Conservation (phyloP, 2,888 invertebrate genomes). For the Ichneumon xanthorius region DNA sequence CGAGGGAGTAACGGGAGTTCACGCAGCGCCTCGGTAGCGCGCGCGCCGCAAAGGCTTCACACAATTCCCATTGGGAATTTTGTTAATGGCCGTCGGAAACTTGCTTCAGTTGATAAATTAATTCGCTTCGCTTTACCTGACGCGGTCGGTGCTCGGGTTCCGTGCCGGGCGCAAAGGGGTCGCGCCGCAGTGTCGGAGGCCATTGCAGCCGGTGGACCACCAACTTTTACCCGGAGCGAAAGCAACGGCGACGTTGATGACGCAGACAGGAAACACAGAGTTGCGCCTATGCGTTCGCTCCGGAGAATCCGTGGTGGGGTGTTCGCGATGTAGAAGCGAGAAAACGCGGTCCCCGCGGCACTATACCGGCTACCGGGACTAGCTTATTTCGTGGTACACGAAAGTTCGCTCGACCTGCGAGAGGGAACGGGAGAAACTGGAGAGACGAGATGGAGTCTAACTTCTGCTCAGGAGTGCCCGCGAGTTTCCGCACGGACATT, state of each 20-base stretch:
- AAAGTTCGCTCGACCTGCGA: conserved; percentile 31
- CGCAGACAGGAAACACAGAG: conserved; percentile 27
- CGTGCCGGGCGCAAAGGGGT: neutral
- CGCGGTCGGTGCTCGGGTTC: conserved; percentile 20
- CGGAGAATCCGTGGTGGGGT: neutral
- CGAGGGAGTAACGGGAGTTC: neutral
- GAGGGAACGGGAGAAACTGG: conserved; percentile 15
- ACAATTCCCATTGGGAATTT: conserved; percentile 35
- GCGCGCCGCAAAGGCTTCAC: neutral
- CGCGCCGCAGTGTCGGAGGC: neutral
- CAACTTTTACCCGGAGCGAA: conserved; percentile 21
- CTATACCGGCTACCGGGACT: conserved; percentile 12
- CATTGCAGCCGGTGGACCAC: conserved; percentile 13
- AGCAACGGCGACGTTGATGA: conserved; percentile 18
- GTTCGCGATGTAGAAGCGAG: conserved; percentile 4
- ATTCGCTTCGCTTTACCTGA: conserved; percentile 53
- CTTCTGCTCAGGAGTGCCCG: conserved; percentile 17
- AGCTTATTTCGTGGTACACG: conserved; percentile 11
- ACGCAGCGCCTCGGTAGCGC: neutral
- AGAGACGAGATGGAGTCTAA: conserved; percentile 28
- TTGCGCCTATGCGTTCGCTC: conserved; percentile 14
- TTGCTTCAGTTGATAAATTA: conserved; percentile 61
- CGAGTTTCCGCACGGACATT: conserved; percentile 9
- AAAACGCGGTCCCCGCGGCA: conserved; percentile 20
- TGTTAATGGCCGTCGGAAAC: conserved; percentile 39